Base-by-base conservation (phyloP, 2,888 invertebrate genomes). In the Drosophila koepferae region DNA sequence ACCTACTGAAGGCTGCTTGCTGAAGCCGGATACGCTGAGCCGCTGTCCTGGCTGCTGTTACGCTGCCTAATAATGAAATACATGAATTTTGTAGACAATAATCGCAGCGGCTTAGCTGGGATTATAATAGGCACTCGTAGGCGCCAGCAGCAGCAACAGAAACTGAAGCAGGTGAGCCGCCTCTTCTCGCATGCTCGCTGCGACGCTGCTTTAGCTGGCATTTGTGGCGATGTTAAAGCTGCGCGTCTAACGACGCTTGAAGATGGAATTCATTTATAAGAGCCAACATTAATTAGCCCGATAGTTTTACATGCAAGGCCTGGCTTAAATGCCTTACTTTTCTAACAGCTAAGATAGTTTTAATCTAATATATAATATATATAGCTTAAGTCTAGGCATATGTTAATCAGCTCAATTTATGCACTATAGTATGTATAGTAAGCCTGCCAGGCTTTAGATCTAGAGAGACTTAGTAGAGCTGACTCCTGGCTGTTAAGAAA, bases 11-110 rank as follows among this genome's bases (percentile, higher is more conserved):
- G 31, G 36, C 16, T 62, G 51, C 23, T 34, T 9, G 28, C 63
- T 44, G 62, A 68, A 64, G 78, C 83, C 80, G 87, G 87, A 89
- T 73, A 73, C 63, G 63, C 74, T 65, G 72, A 66, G 82, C 67
- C 72, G 56, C 69, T 63, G 77, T 66, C 63, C 74, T 68, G 61
- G 51, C 44, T 59, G 51, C 59, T 41, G 36, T 61, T 55, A 64
- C 46, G 55, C 69, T 49, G 69, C 64, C 86, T 80, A 85, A 87
- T 87, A 87, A 85, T 89, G 88, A 89, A 87, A 89, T 87, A 88
- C 86, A 90, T 89, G 86, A 79, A 90, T 88, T 87, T 87, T 86
- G 86, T 74, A 89, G 86, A 90, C 90, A 86, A 86, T 86, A 86
- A 90, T 85, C 86, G 76, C 78, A 58, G 67, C 68, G 74, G 83